Evolutionary conservation across 2,113 vertebrate species (phyloP), one percentile per base, ranked within the genome.

Genomic region (Caranx ignobilis): DNA sequence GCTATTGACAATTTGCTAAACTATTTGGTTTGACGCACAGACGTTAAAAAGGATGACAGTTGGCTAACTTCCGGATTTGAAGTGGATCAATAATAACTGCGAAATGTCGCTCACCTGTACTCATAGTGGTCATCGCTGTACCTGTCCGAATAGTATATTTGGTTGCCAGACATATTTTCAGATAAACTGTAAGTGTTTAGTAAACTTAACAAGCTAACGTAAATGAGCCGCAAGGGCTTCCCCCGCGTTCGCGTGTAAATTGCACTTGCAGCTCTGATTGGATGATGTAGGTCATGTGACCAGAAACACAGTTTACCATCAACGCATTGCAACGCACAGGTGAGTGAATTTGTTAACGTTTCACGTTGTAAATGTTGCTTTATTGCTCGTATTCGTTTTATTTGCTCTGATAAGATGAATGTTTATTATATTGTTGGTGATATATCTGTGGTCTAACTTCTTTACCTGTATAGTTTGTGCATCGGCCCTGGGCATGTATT

Each of bases 261-360:
- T 59, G 11, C 18, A 18, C 5, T 5, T 15, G 11, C 26, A 1
- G 12, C 12, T 41, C 3, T 54, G 37, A 75, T 82, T 89, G 82
- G 82, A 61, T 26, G 35, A 21, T 45, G 55, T 11, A 4, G 1
- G 37, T 71, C 82, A 90, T 10, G 59, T 88, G 84, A 76, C 59
- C 73, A 11, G 18, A 62, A 48, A 4, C 19, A 15, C 4, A 26
- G 26, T 26, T 26, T 1, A 26, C 26, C 26, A 26, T 26, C 26
- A 26, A 26, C 26, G 26, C 26, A 26, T 26, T 26, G 26, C 26
- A 12, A 19, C 55, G 32, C 11, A 0, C 64, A 60, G 82, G 83
- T 85, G 72, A 69, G 83, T 43, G 6, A 19, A 4, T 31, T 54
- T 54, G 56, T 32, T 35, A 48, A 47, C 4, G 11, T n/a, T 59